phyloP scores from a whole-genome alignment of 2,797 vertebrate species.

The Hypotaenidia philippensis region DNA sequence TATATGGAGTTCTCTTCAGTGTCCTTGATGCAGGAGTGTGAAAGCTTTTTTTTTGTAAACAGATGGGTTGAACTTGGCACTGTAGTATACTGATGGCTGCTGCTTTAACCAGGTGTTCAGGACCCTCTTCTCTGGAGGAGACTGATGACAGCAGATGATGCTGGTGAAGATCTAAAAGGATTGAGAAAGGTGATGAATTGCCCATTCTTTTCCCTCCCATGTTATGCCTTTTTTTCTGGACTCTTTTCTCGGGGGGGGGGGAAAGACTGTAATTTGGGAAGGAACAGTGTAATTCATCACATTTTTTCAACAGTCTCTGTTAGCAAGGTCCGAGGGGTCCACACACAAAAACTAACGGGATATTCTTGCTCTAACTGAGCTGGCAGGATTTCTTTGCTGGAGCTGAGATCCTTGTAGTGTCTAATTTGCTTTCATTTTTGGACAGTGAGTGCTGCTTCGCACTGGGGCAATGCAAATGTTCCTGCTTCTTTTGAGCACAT shows the following conservation, averaged over 20 bases:
- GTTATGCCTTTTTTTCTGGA: neutral
- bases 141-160: neutral
- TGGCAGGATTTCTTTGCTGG: neutral
- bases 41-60: neutral
- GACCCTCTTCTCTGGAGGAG: neutral
- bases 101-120: neutral
- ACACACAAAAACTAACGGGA: neutral
- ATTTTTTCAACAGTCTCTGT: neutral
- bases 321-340: neutral
- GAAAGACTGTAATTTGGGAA: neutral
- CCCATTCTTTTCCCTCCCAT: neutral
- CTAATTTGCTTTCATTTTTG: neutral
- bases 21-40: neutral
- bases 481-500: neutral
- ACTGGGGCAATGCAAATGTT: neutral
- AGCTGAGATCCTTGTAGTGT: neutral
- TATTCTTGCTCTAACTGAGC: neutral
- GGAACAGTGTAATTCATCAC: neutral
- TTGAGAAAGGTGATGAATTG: neutral
- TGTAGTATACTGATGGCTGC: neutral
- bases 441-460: neutral
- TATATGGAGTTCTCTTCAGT: neutral
- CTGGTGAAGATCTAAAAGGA: neutral
- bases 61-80: neutral
- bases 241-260: neutral